Base-by-base conservation (phyloP, 37 sponge, comb jelly and placozoan species). In the Spongilla lacustris region DNA sequence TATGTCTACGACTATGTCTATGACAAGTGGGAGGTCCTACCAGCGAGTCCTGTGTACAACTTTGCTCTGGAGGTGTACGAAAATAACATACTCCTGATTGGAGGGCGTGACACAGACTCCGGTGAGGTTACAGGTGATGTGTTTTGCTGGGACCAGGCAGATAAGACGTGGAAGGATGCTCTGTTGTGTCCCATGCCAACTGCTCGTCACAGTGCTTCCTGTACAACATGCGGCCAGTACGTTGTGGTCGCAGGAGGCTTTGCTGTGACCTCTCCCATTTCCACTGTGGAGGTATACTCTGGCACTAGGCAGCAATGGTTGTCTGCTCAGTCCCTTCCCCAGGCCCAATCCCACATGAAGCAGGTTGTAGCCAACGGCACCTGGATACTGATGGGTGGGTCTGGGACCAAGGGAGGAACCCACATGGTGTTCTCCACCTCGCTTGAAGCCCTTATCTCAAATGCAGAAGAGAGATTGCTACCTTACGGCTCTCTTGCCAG, bases 181-280 rank as follows among this genome's bases (percentile, higher is more conserved):
- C 71, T 71, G 19, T 58, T 58, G 22, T 73, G 48, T 36, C 72
- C 82, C 69, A 82, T 82, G 82, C 71, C 37, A 37, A 82, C 82
- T 17, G 25, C 31, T 37, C 71, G 71, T 34, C 36, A 27, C 36
- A 27, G 28, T 36, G 69, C 82, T 71, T 82, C 82, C 12, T 71
- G 73, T 82, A 28, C 71, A 79, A 26, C 58, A 30, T 30, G 58
- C 24, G 25, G n/a, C 34, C 71, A n/a, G 37, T 71, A 22, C 41
- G 32, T 82, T 36, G 35, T 82, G 9, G 82, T 82, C 0, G 82
- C 82, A 26, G 82, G 82, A 28, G 70, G 71, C 22, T 17, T 27
- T 23, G 79, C 29, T 27, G 27, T 50, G 50, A 36, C n/a, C 26
- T n/a, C 27, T 34, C n/a, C 19, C 4, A 73, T 82, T 11, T 37